A percentile compares a stretch with the other conserved stretches of the same genome.
These are phyloP conservation scores for Bombyx mandarina DNA, from an alignment of 1,140 invertebrate species.

Conservation along the genomic window DNA sequence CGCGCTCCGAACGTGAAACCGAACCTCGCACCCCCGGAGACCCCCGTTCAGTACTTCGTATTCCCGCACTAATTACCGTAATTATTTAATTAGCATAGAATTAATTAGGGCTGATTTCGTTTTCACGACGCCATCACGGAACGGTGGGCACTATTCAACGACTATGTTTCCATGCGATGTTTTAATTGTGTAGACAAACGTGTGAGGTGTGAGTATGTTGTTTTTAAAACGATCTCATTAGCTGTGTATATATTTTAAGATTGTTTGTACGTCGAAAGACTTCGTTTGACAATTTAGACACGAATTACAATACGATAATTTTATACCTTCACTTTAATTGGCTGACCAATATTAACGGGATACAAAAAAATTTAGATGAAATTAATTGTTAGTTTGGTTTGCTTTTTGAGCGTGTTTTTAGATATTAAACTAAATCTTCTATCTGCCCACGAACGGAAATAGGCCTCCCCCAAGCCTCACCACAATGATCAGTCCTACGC, in stretches of 20 bases:
- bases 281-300: too few species aligned
- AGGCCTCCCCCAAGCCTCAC: too few species aligned
- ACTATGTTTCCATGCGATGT: neutral
- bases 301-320: neutral
- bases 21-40: conserved; percentile 18
- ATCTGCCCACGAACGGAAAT: too few species aligned
- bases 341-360: too few species aligned
- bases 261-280: too few species aligned
- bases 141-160: neutral
- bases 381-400: too few species aligned
- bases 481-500: too few species aligned
- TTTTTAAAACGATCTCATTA: neutral
- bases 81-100: conserved; percentile 27
- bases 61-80: conserved; percentile 19
- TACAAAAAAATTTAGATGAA: too few species aligned
- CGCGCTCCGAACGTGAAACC: conserved; percentile 21
- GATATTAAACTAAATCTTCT: too few species aligned
- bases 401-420: too few species aligned
- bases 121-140: neutral
- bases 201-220: neutral
- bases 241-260: too few species aligned
- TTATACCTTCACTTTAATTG: too few species aligned
- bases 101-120: conserved; percentile 7
- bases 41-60: conserved; percentile 16
- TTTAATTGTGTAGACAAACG: neutral